Percentiles rank a stretch among this genome's conserved stretches.
Conservation (phyloP, 1,140 invertebrate species). For the Drosophila grimshawi region DNA sequence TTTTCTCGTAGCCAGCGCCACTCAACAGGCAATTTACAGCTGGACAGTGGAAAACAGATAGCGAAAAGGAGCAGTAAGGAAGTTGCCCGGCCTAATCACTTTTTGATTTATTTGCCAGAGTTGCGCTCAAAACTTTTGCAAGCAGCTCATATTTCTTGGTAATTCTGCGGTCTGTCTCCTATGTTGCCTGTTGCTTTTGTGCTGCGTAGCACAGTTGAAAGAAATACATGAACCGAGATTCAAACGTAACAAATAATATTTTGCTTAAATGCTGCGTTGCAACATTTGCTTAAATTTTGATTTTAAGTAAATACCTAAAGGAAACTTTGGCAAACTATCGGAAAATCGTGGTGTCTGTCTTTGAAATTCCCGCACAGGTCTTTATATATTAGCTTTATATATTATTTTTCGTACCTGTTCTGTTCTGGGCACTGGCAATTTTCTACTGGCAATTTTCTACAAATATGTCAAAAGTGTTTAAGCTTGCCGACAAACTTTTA, state of each 20-base stretch:
- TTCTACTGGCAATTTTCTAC: conserved; percentile 36
- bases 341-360: conserved; percentile 26
- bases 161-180: conserved; percentile 9
- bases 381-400: conserved; percentile 5
- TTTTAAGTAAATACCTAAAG: background rate
- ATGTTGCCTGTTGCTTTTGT: conserved; percentile 14
- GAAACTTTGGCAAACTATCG: conserved; percentile 13
- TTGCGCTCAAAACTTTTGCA: conserved; percentile 65
- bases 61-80: background rate
- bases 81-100: conserved; percentile 66
- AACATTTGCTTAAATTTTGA: background rate
- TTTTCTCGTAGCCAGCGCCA: conserved; percentile 50
- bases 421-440: conserved; percentile 25
- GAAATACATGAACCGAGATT: conserved; percentile 9
- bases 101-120: conserved; percentile 77
- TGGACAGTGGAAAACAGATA: conserved; percentile 51
- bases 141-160: conserved; percentile 65
- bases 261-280: background rate
- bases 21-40: conserved; percentile 79
- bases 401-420: background rate
- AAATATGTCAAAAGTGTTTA: conserved; percentile 56
- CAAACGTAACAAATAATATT: conserved; percentile 19
- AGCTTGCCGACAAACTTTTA: conserved; percentile 66
- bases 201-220: conserved; percentile 12
- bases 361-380: conserved; percentile 39